A percentile compares a stretch with the other conserved stretches of the same genome.
phyloP scores from a whole-genome alignment of 2,797 vertebrate genomes.

The Lacerta viridis region DNA sequence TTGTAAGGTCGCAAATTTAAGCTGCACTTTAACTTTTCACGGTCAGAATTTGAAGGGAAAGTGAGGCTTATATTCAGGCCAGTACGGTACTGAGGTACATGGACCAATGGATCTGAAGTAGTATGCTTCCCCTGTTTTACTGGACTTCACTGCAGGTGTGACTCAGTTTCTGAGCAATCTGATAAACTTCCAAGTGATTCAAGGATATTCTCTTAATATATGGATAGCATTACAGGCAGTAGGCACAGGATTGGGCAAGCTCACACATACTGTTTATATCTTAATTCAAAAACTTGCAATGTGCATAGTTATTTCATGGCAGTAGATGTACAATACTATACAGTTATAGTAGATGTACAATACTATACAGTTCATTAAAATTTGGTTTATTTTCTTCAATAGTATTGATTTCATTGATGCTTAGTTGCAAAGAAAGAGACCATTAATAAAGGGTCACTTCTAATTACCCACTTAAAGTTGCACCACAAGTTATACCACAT shows the following conservation, averaged over 20 bases:
- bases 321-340: not conserved
- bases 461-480: not conserved
- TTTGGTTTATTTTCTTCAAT: not conserved
- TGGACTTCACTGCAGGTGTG: not conserved
- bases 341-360: not conserved
- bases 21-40: too few relatives aligned
- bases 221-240: not conserved
- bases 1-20: too few relatives aligned
- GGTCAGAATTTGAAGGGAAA: too few relatives aligned
- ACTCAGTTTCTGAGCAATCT: not conserved
- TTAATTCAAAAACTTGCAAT: too few relatives aligned
- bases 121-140: not conserved
- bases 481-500: not conserved
- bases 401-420: not conserved
- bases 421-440: not conserved
- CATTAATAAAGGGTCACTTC: not conserved
- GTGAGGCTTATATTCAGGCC: not conserved
- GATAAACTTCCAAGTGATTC: not conserved
- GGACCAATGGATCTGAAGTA: not conserved
- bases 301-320: not conserved
- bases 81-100: not conserved
- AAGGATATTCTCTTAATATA: not conserved
- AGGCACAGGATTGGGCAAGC: not conserved
- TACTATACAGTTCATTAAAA: not conserved
- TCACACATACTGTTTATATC: not conserved